Conservation (phyloP, 2,113 vertebrate genomes). For the Peromyscus maniculatus region DNA sequence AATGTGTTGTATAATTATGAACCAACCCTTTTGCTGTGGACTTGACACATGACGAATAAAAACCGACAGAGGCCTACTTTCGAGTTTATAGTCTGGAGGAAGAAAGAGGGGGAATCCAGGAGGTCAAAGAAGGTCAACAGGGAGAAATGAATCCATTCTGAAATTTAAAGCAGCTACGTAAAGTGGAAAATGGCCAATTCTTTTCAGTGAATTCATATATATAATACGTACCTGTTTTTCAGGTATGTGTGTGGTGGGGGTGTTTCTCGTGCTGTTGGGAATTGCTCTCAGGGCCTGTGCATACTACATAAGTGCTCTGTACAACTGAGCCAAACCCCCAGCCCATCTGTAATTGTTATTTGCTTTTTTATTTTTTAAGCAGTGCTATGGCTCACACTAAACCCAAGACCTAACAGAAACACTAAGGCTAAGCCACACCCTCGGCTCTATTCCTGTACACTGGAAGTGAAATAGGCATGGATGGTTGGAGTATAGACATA, state of each 20-base stretch:
- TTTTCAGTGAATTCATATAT: neutral
- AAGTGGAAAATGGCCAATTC: neutral
- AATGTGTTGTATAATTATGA: neutral
- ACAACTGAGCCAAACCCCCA: neutral
- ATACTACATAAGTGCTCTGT: neutral
- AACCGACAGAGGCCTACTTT: neutral
- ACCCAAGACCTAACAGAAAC: neutral
- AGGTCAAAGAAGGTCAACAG: neutral
- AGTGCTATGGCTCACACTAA: neutral
- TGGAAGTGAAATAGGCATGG: neutral
- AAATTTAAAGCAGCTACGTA: neutral
- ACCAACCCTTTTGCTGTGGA: neutral
- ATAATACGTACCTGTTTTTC: neutral
- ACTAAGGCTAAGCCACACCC: neutral
- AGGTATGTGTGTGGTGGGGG: no score
- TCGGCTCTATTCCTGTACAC: no score
- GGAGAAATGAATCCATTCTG: neutral
- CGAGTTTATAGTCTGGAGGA: neutral
- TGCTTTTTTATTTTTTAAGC: neutral
- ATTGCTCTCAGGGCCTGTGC: neutral
- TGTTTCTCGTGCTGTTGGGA: neutral
- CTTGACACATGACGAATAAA: neutral
- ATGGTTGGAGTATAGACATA: neutral
- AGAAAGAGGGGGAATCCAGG: neutral
- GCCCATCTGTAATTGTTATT: no score